Base-by-base conservation (phyloP, 2,113 vertebrate genomes). In the Nymphicus hollandicus region DNA sequence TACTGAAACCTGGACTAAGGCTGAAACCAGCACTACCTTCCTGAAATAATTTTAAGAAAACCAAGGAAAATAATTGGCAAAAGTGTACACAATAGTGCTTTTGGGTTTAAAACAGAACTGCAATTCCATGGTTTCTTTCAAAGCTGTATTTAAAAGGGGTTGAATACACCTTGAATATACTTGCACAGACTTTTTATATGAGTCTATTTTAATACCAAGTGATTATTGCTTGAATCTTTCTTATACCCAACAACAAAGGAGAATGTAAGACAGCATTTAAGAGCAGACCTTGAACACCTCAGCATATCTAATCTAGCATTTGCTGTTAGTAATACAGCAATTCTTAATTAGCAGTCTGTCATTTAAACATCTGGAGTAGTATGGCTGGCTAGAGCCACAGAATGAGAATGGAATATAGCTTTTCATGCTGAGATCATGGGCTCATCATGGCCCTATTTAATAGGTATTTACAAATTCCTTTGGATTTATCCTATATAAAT, bases 21-120 rank as follows among this genome's bases (percentile, higher is more conserved):
- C 41, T 88, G 47, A n/a, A n/a, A n/a, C n/a, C n/a, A n/a, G n/a
- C 88, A 81, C 72, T 70, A 94, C 25, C 29, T 66, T 85, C 37
- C 53, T 60, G 58, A 90, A 84, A 88, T 80, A 47, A 85, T 77
- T 91, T 88, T 50, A 82, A 91, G 72, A 76, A n/a, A 89, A 95
- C 74, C 37, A 85, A 86, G 44, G 31, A 91, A 91, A 89, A 87
- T 47, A 58, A 89, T 50, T 43, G 78, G 22, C 64, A 90, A 41
- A 31, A 47, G n/a, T 27, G 23, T 82, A 81, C 78, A 61, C 63
- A 81, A 73, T 9, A n/a, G 25, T 47, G 25, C 7, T 43, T 87
- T 79, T 58, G 39, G 9, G 9, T 60, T 66, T 41, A 78, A 52
- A 93, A 47, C 12, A 85, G 71, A 74, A 68, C 22, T 47, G 20